Evolutionary conservation across 1,140 invertebrate genomes (phyloP), one percentile per base, ranked within the genome.

Genomic region (Pseudomyrmex flavicornis): DNA sequence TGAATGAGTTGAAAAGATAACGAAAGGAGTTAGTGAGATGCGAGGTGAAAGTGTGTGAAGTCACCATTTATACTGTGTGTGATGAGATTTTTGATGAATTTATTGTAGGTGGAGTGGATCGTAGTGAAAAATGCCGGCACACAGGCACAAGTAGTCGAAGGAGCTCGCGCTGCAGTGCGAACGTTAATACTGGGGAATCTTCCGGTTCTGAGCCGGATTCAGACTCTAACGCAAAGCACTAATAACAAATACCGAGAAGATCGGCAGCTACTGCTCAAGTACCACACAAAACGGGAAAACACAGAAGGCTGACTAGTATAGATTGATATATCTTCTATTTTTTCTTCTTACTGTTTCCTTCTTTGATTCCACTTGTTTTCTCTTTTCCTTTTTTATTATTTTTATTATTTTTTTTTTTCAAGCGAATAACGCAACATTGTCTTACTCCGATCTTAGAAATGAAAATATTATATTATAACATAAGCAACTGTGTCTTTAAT

Each of bases 281-380:
- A 94, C 91, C 92, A 93, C 90, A 92, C 91, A 89, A 93, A 92
- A 90, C 93, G 92, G 91, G 93, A 93, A 94, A 92, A 92, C 87
- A 92, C 92, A 93, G 92, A 94, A 94, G 94, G 93, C 94, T 94
- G 94, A 94, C 89, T 94, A 94, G 94, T 90, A 92, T 93, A 92
- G 90, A 92, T 92, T 91, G 90, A 86, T 90, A 80, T 62, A 69
- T 79, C 72, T 52, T 89, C 20, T 66, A 80, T 90, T 89, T 89
- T 65, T 69, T 88, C 62, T 87, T 73, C n/a, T 54, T 59, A 54
- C 79, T 82, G 86, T 83, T 46, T 35, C 62, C 10, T 44, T 62
- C 56, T 77, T 74, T 75, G 35, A 35, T 62, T 62, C n/a, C 68
- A 89, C 74, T 72, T 70, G 58, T 12, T 10, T 13, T 52, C n/a